Base-by-base conservation (phyloP, 2,888 invertebrate genomes). In the Drosophila kokeensis region DNA sequence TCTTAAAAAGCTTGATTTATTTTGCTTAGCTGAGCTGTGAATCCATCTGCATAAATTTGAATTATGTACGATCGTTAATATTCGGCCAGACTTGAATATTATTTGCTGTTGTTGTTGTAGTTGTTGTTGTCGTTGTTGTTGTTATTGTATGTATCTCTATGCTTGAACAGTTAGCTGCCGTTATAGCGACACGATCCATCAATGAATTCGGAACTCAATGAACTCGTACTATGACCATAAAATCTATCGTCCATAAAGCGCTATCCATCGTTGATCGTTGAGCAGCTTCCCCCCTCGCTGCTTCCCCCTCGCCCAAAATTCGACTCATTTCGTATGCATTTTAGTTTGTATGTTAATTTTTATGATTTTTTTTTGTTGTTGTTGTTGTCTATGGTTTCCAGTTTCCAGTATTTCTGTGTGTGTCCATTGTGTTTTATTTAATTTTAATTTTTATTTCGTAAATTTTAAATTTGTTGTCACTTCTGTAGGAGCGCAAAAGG, bases 371-470 rank as follows among this genome's bases (percentile, higher is more conserved):
- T 74, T 68, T 29, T 66, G 58, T 36, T 54, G 29, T 48, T 54
- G 10, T 38, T 21, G 1, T 62, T 45, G 36, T 53, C 34, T 59
- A 21, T 54, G 81, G 77, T 82, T 73, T 73, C 71, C 49, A 58
- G 79, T 82, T 77, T 81, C 77, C 77, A 77, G 64, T 65, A 45
- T 59, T 30, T 54, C 24, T 55, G 34, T 42, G 67, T 60, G 38
- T 49, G 63, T 65, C 60, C 76, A 79, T 80, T 84, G 85, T 88
- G 58, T 77, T 88, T 89, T 90, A 90, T 90, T 88, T 80, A 82
- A 85, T 87, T 89, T 86, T 87, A 86, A 89, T 87, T 87, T 87
- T 87, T 90, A 89, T 90, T 87, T 87, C 86, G 88, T 90, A 86
- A 90, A 88, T 83, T 89, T 87, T 73, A 85, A 87, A 80, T 87